Evolutionary conservation across 2,888 invertebrate genomes (phyloP).

Genomic region (Prionchulus punctatus): DNA sequence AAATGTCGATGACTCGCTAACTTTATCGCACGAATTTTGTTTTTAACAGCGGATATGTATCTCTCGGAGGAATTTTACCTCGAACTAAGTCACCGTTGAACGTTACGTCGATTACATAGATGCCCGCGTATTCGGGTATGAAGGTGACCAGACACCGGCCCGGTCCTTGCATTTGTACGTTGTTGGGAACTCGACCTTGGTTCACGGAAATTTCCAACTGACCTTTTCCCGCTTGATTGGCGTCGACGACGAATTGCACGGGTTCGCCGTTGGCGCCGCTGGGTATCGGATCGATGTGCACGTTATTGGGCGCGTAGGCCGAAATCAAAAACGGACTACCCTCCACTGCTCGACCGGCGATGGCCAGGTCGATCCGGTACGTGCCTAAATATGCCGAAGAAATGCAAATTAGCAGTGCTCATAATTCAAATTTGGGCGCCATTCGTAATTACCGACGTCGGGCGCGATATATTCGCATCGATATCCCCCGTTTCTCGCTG

Average conservation of each 20-base stretch:
- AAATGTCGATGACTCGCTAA: too few relatives aligned
- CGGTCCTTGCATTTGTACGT: conserved; percentile 82
- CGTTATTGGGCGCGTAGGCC: conserved; percentile 80
- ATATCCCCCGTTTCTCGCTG: conserved; percentile 63
- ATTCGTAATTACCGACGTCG: conserved; percentile 59
- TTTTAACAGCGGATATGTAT: too few relatives aligned
- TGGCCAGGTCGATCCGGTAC: conserved; percentile 73
- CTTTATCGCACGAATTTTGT: too few relatives aligned
- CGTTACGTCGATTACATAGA: conserved; percentile 78
- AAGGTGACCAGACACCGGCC: conserved; percentile 66
- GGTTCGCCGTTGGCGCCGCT: conserved; percentile 86
- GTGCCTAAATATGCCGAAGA: conserved; percentile 45
- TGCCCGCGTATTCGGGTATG: conserved; percentile 72
- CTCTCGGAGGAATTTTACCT: too few relatives aligned
- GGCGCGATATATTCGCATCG: conserved; percentile 77
- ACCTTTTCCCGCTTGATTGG: conserved; percentile 93
- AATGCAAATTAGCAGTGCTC: too few relatives aligned
- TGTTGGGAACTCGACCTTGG: conserved; percentile 95
- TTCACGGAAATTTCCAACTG: conserved; percentile 98
- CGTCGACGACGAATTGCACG: conserved; percentile 95
- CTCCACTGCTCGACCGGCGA: conserved; percentile 71
- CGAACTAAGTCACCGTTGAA: conserved; percentile 93
- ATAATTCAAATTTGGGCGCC: too few relatives aligned
- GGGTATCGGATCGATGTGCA: conserved; percentile 81
- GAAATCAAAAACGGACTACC: conserved; percentile 79